These are phyloP conservation scores for Drosophila falleni DNA, from an alignment of 2,888 invertebrate species.

Conservation along the genomic window DNA sequence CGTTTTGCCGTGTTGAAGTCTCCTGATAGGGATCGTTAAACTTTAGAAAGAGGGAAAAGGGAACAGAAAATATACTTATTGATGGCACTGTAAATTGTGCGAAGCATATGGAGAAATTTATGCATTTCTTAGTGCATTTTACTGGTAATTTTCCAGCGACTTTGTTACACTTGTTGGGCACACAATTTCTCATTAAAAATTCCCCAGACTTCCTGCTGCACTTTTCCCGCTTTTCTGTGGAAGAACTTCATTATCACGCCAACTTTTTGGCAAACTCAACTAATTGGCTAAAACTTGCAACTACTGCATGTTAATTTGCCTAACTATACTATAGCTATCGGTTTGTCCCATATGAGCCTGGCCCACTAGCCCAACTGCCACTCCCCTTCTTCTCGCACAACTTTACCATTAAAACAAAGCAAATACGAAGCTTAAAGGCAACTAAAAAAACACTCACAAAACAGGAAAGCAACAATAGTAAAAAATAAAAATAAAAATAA, in stretches of 20 bases:
- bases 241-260: slow-evolving; percentile 35
- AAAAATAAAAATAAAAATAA: slow-evolving; percentile 6
- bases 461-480: slow-evolving; percentile 41
- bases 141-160: slow-evolving; percentile 3
- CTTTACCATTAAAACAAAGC: slow-evolving; percentile 57
- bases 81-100: slow-evolving; percentile 20
- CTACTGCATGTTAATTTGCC: slow-evolving; percentile 73
- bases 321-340: slow-evolving; percentile 35
- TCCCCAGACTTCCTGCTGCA: slow-evolving; percentile 11
- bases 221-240: background rate
- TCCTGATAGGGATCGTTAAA: slow-evolving; percentile 39
- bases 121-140: slow-evolving; percentile 23
- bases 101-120: slow-evolving; percentile 11
- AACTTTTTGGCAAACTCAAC: slow-evolving; percentile 44
- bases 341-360: slow-evolving; percentile 44
- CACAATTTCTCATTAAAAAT: slow-evolving; percentile 43
- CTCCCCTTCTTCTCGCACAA: slow-evolving; percentile 16
- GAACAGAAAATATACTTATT: slow-evolving; percentile 18
- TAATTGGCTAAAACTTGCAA: slow-evolving; percentile 71
- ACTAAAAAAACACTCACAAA: slow-evolving; percentile 41
- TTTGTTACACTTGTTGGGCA: slow-evolving; percentile 29
- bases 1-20: slow-evolving; percentile 51
- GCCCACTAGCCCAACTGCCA: slow-evolving; percentile 13
- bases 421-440: slow-evolving; percentile 58
- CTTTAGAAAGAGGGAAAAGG: background rate